A percentile compares a stretch with the other conserved stretches of the same genome.
Evolutionary conservation across 1,140 invertebrate genomes (phyloP).

Genomic region (Drosophila bocqueti): DNA sequence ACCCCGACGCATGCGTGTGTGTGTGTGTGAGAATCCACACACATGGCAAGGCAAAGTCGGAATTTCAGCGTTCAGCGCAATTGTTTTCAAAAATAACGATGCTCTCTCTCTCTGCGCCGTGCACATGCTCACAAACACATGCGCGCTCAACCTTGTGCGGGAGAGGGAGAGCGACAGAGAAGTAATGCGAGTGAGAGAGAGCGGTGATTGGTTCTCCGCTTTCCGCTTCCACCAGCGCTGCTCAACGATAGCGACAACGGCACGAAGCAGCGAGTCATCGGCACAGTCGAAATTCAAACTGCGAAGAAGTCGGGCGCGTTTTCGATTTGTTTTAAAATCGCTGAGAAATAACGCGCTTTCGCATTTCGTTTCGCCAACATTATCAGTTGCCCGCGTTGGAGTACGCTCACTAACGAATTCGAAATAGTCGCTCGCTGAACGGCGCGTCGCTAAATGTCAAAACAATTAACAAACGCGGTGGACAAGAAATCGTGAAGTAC

Average conservation of each 20-base stretch:
- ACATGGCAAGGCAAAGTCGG: conserved; percentile 29
- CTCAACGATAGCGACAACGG: conserved; percentile 8
- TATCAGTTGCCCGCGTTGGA: conserved; percentile 41
- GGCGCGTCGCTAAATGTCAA: conserved; percentile 56
- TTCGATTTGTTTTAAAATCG: conserved; percentile 82
- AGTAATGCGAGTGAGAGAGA: background rate
- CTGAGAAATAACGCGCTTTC: conserved; percentile 42
- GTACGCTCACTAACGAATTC: conserved; percentile 20
- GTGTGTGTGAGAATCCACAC: conserved; percentile 40
- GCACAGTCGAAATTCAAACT: conserved; percentile 57
- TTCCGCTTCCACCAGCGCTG: conserved; percentile 2
- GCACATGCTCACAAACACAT: conserved; percentile 10
- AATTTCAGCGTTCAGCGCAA: conserved; percentile 68
- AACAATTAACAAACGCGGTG: conserved; percentile 55
- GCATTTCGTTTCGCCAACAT: conserved; percentile 66
- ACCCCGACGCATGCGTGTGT: conserved; percentile 24
- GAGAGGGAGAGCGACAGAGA: conserved; percentile 4
- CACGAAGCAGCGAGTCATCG: conserved; percentile 14
- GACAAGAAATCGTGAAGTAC: conserved; percentile 66
- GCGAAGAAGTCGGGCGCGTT: conserved; percentile 59
- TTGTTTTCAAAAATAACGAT: conserved; percentile 77
- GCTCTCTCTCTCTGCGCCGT: conserved; percentile 26
- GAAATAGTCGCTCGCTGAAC: conserved; percentile 25
- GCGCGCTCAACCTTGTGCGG: conserved; percentile 3
- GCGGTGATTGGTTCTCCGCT: conserved; percentile 3